Conservation (phyloP, 2,888 invertebrate species). For the Lymantria dispar region DNA sequence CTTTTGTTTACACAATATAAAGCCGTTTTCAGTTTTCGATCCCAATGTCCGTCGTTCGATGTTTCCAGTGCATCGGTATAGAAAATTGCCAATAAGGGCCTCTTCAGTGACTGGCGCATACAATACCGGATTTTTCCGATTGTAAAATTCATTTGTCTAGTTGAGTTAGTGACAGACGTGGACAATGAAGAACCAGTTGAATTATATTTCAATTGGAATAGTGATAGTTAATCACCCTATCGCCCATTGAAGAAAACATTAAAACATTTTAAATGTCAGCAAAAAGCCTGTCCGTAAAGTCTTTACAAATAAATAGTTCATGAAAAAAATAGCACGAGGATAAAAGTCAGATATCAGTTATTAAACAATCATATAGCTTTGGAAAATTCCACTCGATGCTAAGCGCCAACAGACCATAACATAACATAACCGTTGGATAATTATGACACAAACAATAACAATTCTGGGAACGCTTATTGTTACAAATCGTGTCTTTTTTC, state of each 20-base stretch:
- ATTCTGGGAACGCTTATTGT: slow-evolving; percentile 20
- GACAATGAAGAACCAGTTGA: no score
- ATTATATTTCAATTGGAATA: no score
- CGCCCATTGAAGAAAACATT: no score
- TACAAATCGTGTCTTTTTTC: background rate
- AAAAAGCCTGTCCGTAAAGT: no score
- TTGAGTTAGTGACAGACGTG: no score
- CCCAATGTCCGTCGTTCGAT: slow-evolving; percentile 33
- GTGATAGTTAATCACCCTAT: no score
- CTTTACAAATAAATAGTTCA: background rate
- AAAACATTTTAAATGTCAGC: no score
- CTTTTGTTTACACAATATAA: slow-evolving; percentile 17
- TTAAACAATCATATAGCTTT: background rate
- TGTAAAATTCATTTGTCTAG: no score
- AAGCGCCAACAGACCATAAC: background rate
- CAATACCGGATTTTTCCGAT: slow-evolving; percentile 2
- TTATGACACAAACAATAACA: slow-evolving; percentile 17
- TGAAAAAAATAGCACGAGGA: background rate
- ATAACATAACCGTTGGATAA: background rate
- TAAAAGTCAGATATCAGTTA: background rate
- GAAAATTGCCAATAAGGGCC: slow-evolving; percentile 56
- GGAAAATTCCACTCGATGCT: background rate
- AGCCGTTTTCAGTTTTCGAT: slow-evolving; percentile 28
- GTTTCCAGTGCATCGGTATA: slow-evolving; percentile 42
- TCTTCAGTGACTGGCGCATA: slow-evolving; percentile 16